Base-by-base conservation (phyloP, 2,888 invertebrate genomes). In the Nyleta sp. region DNA sequence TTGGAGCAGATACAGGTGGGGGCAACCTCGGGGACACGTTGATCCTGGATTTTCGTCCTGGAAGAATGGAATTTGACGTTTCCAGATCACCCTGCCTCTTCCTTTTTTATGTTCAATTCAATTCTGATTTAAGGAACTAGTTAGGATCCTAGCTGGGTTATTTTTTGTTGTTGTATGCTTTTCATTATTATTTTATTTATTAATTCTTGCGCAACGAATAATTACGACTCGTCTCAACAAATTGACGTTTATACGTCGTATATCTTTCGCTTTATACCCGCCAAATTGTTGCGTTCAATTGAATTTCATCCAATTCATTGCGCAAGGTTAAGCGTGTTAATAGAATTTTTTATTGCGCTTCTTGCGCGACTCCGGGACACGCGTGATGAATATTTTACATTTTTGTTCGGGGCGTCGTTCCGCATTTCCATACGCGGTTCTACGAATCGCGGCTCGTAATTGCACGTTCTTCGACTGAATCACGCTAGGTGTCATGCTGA, bases 131-230 rank as follows among this genome's bases (percentile, higher is more conserved):
- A n/a, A n/a, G n/a, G n/a, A n/a, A n/a, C n/a, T n/a, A n/a, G n/a
- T n/a, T n/a, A n/a, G n/a, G n/a, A n/a, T n/a, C n/a, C n/a, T n/a
- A n/a, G n/a, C n/a, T n/a, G n/a, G n/a, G n/a, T n/a, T n/a, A n/a
- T n/a, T n/a, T n/a, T n/a, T n/a, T n/a, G n/a, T n/a, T n/a, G n/a
- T n/a, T n/a, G n/a, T n/a, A n/a, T n/a, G n/a, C n/a, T n/a, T n/a
- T n/a, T n/a, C n/a, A n/a, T 10, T 18, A 64, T 72, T 57, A 57
- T 50, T 55, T 62, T 64, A 57, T 72, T 64, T 64, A 55, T 64
- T 64, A 42, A 53, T 57, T 64, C 38, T 62, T 42, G 46, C 48
- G 55, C 46, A 53, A 44, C 35, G 33, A 18, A 53, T 62, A 60
- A 71, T 62, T 62, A 15, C 44, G 5, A 0, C 13, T 31, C 38